A percentile compares a stretch with the other conserved stretches of the same genome.
Evolutionary conservation across 2,888 invertebrate genomes (phyloP).

Genomic region (Lomographa bimaculata): DNA sequence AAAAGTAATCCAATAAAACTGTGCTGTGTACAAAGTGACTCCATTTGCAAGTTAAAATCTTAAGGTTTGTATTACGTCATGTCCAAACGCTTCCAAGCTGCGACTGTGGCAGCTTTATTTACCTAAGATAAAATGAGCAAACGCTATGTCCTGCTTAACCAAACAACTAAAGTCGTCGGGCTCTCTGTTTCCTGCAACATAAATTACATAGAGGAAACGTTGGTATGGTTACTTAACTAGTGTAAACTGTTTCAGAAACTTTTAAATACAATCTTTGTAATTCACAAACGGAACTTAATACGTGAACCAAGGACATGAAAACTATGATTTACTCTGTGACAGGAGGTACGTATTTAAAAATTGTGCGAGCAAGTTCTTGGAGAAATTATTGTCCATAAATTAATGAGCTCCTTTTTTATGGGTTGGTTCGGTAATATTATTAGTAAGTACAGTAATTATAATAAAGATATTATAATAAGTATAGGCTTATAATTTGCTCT

Average conservation of each 20-base stretch:
- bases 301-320: too few relatives aligned
- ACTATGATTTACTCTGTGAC: too few relatives aligned
- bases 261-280: slow-evolving; percentile 9
- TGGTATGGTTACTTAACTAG: slow-evolving; percentile 19
- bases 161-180: slow-evolving; percentile 27
- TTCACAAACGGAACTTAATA: slow-evolving; percentile 5
- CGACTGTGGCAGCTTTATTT: slow-evolving; percentile 23
- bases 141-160: slow-evolving; percentile 27
- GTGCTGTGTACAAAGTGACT: too few relatives aligned
- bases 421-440: too few relatives aligned
- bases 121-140: slow-evolving; percentile 28
- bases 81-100: slow-evolving; percentile 16
- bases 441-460: too few relatives aligned
- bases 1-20: too few relatives aligned
- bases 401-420: background rate
- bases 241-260: slow-evolving; percentile 13
- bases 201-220: slow-evolving; percentile 25
- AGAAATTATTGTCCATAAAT: slow-evolving; percentile 2
- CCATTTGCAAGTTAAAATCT: slow-evolving; percentile 13
- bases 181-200: slow-evolving; percentile 26
- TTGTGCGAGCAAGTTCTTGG: background rate
- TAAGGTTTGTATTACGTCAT: slow-evolving; percentile 16
- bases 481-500: too few relatives aligned
- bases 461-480: too few relatives aligned
- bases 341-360: slow-evolving; percentile 1